Evolutionary conservation across 2,113 vertebrate genomes (phyloP).

Genomic region (Calyptommatus sinebrachiatus): DNA sequence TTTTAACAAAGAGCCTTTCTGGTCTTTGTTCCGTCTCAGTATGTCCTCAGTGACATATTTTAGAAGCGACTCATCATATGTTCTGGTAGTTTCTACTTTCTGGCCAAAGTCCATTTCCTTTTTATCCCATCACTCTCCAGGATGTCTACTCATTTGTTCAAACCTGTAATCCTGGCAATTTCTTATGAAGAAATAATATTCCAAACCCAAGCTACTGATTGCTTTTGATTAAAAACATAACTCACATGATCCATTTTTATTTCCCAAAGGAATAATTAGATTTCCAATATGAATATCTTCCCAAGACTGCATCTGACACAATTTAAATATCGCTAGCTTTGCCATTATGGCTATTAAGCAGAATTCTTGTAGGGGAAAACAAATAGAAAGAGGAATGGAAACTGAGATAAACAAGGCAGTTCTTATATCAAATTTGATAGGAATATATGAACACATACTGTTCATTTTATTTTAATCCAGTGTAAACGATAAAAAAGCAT

Average conservation of each 20-base stretch:
- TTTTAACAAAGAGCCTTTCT: no score
- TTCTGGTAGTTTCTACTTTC: not conserved
- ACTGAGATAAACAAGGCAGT: not conserved
- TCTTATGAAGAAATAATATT: conserved; percentile 6
- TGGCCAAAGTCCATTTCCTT: not conserved
- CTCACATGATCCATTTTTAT: conserved; percentile 19
- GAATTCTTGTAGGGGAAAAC: not conserved
- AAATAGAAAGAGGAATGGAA: not conserved
- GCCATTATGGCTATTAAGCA: not conserved
- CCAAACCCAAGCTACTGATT: not conserved
- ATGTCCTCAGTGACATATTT: no score
- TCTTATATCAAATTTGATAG: not conserved
- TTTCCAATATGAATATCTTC: conserved; percentile 7
- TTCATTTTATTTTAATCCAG: not conserved
- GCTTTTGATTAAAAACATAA: conserved; percentile 11
- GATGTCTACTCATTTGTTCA: not conserved
- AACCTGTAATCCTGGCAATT: not conserved
- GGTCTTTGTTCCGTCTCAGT: no score
- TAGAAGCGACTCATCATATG: not conserved
- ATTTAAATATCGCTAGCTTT: conserved; percentile 10
- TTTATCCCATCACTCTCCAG: not conserved
- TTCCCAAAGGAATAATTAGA: conserved; percentile 5
- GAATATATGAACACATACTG: not conserved
- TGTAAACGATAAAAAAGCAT: not conserved
- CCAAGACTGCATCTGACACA: not conserved